A percentile compares a stretch with the other conserved stretches of the same genome.
Conservation (phyloP, 1,140 invertebrate species). For the Gonioctena quinquepunctata region DNA sequence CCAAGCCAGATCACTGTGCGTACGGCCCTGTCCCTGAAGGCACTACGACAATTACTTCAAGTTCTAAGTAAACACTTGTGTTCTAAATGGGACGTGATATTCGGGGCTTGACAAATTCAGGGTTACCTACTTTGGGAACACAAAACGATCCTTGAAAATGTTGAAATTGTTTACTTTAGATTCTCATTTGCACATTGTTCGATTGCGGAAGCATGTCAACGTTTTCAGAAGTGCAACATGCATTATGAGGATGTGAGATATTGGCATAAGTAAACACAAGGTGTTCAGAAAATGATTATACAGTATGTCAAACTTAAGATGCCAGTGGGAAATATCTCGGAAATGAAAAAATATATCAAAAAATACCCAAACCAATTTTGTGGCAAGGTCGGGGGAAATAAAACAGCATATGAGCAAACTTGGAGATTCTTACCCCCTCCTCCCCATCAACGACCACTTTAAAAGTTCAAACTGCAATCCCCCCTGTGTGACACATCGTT, state of each 20-base stretch:
- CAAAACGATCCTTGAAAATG: slow-evolving; percentile 23
- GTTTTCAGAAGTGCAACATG: background rate
- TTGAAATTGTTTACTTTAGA: slow-evolving; percentile 12
- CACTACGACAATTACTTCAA: slow-evolving; percentile 24
- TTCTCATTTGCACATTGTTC: slow-evolving; percentile 18
- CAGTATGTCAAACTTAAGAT: too few relatives aligned
- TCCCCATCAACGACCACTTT: too few relatives aligned
- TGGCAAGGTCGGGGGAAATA: too few relatives aligned
- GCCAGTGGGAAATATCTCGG: too few relatives aligned
- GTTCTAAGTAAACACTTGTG: slow-evolving; percentile 27
- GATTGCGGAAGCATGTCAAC: background rate
- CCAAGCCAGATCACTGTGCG: too few relatives aligned
- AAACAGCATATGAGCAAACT: too few relatives aligned
- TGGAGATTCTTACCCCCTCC: too few relatives aligned
- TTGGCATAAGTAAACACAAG: background rate
- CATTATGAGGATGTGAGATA: background rate
- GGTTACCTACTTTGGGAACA: slow-evolving; percentile 26
- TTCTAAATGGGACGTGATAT: slow-evolving; percentile 29
- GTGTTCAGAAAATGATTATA: too few relatives aligned
- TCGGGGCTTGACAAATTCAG: slow-evolving; percentile 20
- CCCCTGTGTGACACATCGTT: too few relatives aligned
- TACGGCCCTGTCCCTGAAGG: background rate
- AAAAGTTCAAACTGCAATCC: too few relatives aligned
- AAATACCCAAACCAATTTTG: too few relatives aligned
- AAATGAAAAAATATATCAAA: too few relatives aligned